Evolutionary conservation across 2,888 invertebrate genomes (phyloP), one percentile per base, ranked within the genome.

Genomic region (Autographa pulchrina): DNA sequence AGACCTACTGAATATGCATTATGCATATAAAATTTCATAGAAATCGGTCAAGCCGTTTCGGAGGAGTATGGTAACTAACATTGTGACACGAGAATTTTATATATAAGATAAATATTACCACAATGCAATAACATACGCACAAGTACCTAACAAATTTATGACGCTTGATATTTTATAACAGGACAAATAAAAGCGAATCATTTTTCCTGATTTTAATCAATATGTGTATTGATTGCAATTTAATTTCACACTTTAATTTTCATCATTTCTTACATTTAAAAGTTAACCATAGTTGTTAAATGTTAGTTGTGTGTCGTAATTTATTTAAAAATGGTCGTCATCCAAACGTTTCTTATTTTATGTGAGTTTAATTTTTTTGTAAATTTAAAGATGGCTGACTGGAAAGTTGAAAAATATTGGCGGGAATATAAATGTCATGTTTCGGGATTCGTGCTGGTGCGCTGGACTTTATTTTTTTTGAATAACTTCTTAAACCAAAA

Each of bases 191-290:
- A 8, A 20, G 5, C 5, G 1, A 18, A 18, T 54, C 11, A 11
- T 20, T 8, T 54, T n/a, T 20, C 20, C 20, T 54, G 8, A 9
- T 59, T 32, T 60, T 43, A 43, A 16, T 43, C 43, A 4, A 35
- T 6, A 35, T 25, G 18, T n/a, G n/a, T 18, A 0, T 20, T 54
- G 54, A 54, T 54, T 54, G 54, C 25, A 25, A 20, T 56, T 43
- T 25, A 56, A 56, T 56, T 56, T 56, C 54, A 56, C 54, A 56
- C 20, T 25, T 54, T 54, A 56, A 56, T 56, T 56, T 25, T 5
- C 20, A 20, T 56, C 11, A 25, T 20, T 56, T 13, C 20, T 54
- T 54, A 25, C 20, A 56, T 20, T 20, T 25, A 20, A 56, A 56
- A 18, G 14, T 25, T 20, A 56, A 25, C 0, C 11, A 56, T 20